Evolutionary conservation across 2,797 vertebrate species (phyloP).

Genomic region (Hozukius guyotensis): DNA sequence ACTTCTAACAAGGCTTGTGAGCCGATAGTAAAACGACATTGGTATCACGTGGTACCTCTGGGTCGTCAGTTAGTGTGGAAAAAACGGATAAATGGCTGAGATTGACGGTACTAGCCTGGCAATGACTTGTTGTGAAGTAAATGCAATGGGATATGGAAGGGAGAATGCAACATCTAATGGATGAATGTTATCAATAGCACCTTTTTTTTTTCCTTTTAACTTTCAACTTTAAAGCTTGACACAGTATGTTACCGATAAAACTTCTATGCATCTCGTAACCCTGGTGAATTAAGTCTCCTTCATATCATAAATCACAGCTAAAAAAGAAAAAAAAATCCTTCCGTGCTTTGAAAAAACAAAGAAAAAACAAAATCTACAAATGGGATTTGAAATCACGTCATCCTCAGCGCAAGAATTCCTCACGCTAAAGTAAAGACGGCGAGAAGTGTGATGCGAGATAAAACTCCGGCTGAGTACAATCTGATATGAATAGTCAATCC

Average conservation of each 20-base stretch:
- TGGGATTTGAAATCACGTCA: background rate
- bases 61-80: too few species aligned
- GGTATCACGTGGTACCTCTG: too few species aligned
- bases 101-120: accelerated
- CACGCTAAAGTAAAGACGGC: constrained; percentile 17
- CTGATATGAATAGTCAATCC: constrained; percentile 69
- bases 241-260: background rate
- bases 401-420: background rate
- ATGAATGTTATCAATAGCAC: too few species aligned
- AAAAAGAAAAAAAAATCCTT: background rate
- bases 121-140: too few species aligned
- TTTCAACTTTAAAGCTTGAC: too few species aligned
- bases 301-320: background rate
- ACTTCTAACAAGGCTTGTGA: too few species aligned
- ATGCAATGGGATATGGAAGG: too few species aligned
- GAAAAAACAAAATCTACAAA: background rate
- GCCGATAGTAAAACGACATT: too few species aligned
- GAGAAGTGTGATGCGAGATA: constrained; percentile 21
- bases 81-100: too few species aligned
- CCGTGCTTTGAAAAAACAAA: background rate
- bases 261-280: background rate
- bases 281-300: background rate
- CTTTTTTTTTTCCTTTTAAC: too few species aligned
- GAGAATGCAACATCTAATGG: too few species aligned
- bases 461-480: constrained; percentile 45